A percentile compares a stretch with the other conserved stretches of the same genome.
phyloP scores from a whole-genome alignment of 2,888 invertebrate genomes.

The Lasioglossum calceatum region DNA sequence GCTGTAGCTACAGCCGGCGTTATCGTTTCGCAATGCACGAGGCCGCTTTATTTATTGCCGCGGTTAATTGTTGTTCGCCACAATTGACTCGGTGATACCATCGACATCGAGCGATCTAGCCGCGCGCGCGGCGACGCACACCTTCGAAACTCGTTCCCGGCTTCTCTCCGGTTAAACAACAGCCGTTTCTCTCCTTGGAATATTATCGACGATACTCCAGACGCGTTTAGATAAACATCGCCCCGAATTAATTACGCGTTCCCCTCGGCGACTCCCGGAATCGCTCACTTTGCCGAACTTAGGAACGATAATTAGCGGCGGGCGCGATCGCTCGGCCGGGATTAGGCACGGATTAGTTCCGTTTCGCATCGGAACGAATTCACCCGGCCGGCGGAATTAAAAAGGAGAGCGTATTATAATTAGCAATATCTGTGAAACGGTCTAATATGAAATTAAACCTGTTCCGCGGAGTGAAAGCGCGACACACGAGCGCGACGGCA shows the following conservation, averaged over 20 bases:
- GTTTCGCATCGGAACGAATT: slow-evolving; percentile 10
- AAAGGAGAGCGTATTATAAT: slow-evolving; percentile 38
- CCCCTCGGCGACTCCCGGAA: slow-evolving; percentile 9
- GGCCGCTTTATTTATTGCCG: slow-evolving; percentile 71
- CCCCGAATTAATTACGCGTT: slow-evolving; percentile 18
- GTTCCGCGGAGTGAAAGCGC: slow-evolving; percentile 59
- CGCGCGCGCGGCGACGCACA: slow-evolving; percentile 25
- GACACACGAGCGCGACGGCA: slow-evolving; percentile 21
- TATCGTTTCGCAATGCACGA: slow-evolving; percentile 70
- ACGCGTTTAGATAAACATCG: slow-evolving; percentile 38
- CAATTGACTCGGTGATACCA: slow-evolving; percentile 59
- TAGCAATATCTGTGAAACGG: slow-evolving; percentile 56
- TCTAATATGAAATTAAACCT: slow-evolving; percentile 56
- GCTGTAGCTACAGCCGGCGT: slow-evolving; percentile 46
- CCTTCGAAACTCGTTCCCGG: slow-evolving; percentile 32
- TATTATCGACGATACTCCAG: slow-evolving; percentile 17
- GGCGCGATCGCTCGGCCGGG: background rate
- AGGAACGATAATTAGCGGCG: slow-evolving; percentile 5
- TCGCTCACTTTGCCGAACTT: slow-evolving; percentile 18
- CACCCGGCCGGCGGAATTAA: background rate
- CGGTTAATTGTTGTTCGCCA: slow-evolving; percentile 71
- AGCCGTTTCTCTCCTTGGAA: slow-evolving; percentile 25
- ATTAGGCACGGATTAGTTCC: background rate
- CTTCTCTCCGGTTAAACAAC: background rate
- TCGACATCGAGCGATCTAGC: slow-evolving; percentile 53